Conservation (phyloP, 1,140 invertebrate genomes). For the Gryllus bimaculatus region DNA sequence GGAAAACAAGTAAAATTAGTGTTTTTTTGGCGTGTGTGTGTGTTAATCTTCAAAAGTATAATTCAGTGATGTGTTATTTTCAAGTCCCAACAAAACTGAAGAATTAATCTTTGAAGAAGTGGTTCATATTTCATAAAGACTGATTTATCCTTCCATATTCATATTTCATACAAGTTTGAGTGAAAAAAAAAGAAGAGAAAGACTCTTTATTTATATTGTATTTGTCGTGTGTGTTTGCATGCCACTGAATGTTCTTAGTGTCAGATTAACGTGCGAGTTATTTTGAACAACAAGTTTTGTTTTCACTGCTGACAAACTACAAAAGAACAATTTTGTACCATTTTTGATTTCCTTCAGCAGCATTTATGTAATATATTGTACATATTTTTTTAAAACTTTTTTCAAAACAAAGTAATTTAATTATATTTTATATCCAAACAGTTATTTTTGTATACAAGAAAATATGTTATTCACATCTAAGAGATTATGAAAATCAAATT, state of each 20-base stretch:
- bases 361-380: neutral
- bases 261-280: neutral
- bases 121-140: neutral
- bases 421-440: neutral
- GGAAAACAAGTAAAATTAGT: neutral
- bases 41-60: neutral
- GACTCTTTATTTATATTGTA: neutral
- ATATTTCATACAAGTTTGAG: neutral
- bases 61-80: too few relatives aligned
- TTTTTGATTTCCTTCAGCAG: neutral
- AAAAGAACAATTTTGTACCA: neutral
- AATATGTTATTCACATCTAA: neutral
- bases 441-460: neutral
- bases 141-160: neutral
- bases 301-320: neutral
- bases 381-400: neutral
- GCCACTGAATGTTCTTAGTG: neutral
- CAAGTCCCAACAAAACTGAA: too few relatives aligned
- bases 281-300: neutral
- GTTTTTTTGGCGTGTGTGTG: neutral
- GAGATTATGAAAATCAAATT: neutral
- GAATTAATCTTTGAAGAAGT: neutral
- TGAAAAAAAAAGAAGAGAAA: too few relatives aligned
- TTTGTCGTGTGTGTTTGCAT: neutral
- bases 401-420: neutral